Conservation (phyloP, 2,888 invertebrate genomes). For the Dioctria rufipes region DNA sequence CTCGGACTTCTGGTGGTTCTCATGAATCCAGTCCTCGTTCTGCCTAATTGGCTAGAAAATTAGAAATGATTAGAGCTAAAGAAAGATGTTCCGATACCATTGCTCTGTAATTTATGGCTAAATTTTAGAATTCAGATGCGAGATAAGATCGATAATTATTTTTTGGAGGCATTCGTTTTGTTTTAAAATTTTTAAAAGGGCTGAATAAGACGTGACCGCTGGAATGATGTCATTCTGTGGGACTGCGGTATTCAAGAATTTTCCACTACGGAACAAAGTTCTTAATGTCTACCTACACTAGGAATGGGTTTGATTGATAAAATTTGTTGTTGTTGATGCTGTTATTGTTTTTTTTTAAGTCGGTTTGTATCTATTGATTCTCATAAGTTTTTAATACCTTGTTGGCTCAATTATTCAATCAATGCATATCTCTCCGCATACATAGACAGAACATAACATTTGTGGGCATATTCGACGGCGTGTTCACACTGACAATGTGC, state of each 20-base stretch:
- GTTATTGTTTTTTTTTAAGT: conserved; percentile 9
- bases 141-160: conserved; percentile 53
- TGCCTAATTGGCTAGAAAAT: conserved; percentile 51
- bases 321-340: background rate
- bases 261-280: conserved; percentile 16
- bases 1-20: conserved; percentile 25
- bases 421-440: conserved; percentile 13
- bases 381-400: background rate
- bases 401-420: conserved; percentile 19
- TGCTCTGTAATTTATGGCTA: conserved; percentile 45
- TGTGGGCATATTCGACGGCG: conserved; percentile 31
- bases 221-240: conserved; percentile 35
- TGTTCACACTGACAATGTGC: conserved; percentile 31
- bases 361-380: conserved; percentile 30
- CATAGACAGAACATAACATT: conserved; percentile 1
- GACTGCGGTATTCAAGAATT: background rate
- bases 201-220: too few relatives aligned
- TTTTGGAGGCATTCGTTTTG: conserved; percentile 25
- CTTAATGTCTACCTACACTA: background rate
- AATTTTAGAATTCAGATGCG: conserved; percentile 40
- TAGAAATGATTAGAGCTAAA: conserved; percentile 50
- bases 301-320: conserved; percentile 34
- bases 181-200: conserved; percentile 6
- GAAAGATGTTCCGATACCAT: conserved; percentile 13
- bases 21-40: conserved; percentile 3